Percentiles rank a stretch among this genome's conserved stretches.
Evolutionary conservation across 1,140 invertebrate genomes (phyloP).

Genomic region (Apolygus lucorum): DNA sequence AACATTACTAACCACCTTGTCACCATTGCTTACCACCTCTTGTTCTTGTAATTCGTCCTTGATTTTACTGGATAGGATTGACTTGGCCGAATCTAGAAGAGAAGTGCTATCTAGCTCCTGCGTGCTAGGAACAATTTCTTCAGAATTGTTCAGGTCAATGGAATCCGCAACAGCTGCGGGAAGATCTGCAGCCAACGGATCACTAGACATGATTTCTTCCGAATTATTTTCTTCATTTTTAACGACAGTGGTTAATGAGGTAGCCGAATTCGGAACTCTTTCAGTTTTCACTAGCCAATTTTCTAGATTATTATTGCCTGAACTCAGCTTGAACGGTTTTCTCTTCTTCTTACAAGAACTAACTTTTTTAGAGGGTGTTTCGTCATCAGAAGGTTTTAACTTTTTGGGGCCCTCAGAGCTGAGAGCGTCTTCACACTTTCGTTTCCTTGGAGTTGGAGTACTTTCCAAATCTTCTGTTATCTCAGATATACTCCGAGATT

Average conservation of each 20-base stretch:
- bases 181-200: no score
- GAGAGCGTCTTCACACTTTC: not conserved
- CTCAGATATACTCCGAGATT: not conserved
- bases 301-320: not conserved
- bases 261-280: not conserved
- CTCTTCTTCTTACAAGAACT: not conserved
- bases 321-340: not conserved
- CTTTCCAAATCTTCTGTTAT: no score
- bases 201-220: no score
- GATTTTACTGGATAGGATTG: not conserved
- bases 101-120: not conserved
- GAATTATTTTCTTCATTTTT: no score
- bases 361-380: no score
- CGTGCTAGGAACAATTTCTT: slow-evolving; percentile 13
- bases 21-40: not conserved
- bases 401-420: no score
- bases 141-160: not conserved
- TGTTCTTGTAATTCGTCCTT: not conserved
- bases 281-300: not conserved
- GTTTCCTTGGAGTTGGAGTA: no score
- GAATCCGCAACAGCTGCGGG: not conserved
- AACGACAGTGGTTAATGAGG: no score
- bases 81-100: no score
- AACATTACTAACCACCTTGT: no score
- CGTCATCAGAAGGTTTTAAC: no score